Percentiles rank a stretch among this genome's conserved stretches.
Evolutionary conservation across 2,888 invertebrate species (phyloP).

Genomic region (Cephus spinipes): DNA sequence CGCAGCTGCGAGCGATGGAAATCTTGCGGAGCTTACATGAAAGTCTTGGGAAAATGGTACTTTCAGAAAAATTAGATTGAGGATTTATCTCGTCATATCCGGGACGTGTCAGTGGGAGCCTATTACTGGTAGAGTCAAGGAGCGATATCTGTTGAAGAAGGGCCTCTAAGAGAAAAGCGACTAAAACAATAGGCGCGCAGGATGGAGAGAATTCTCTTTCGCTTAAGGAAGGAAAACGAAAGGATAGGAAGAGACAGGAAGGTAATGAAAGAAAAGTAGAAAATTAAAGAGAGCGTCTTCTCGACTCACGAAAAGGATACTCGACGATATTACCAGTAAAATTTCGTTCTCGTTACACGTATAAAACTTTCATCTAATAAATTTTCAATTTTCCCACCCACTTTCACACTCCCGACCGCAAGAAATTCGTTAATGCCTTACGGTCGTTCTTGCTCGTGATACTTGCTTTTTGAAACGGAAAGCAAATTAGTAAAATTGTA

Average conservation of each 20-base stretch:
- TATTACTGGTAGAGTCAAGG: not conserved
- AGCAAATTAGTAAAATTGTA: too few species aligned
- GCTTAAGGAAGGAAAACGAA: not conserved
- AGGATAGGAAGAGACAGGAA: not conserved
- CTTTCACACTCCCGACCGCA: too few species aligned
- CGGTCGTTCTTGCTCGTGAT: too few species aligned
- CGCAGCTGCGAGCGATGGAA: slow-evolving; percentile 26
- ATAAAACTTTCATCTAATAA: too few species aligned
- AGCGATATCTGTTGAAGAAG: not conserved
- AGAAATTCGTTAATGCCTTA: too few species aligned
- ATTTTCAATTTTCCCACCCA: too few species aligned
- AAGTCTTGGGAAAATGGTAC: slow-evolving; percentile 42
- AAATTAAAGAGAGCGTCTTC: not conserved
- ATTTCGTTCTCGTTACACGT: not conserved
- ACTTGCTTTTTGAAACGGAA: too few species aligned
- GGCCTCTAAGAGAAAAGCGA: not conserved
- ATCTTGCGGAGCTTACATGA: slow-evolving; percentile 31
- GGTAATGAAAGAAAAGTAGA: not conserved
- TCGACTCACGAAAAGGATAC: not conserved
- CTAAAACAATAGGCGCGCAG: not conserved
- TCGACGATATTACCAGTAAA: not conserved
- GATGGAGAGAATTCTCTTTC: not conserved
- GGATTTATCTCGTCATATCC: slow-evolving; percentile 22
- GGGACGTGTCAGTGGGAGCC: not conserved
- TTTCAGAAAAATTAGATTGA: slow-evolving; percentile 34